phyloP scores from a whole-genome alignment of 2,113 vertebrate species.

The Anhinga anhinga region DNA sequence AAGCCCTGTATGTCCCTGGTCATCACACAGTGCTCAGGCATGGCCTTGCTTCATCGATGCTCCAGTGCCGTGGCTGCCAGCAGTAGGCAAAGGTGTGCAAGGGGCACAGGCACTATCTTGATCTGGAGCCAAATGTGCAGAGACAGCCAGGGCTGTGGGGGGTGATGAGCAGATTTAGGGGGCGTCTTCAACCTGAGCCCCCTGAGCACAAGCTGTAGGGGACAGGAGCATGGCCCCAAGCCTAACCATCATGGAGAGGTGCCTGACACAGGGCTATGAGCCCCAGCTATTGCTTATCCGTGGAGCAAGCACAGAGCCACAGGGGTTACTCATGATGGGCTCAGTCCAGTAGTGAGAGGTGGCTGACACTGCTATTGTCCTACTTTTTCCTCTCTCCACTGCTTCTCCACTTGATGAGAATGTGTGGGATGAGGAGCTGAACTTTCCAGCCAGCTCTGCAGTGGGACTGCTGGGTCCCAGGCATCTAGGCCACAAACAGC shows the following conservation, averaged over 20 bases:
- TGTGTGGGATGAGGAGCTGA: not conserved
- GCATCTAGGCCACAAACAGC: not conserved
- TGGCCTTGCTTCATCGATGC: accelerated
- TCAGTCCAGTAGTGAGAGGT: not conserved
- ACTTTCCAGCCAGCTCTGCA: not conserved
- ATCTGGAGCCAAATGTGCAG: not conserved
- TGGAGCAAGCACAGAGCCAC: not conserved
- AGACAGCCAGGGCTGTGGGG: not conserved
- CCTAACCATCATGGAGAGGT: not conserved
- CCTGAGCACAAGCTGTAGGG: not conserved
- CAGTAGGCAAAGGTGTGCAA: accelerated
- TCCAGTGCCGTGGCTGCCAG: not conserved
- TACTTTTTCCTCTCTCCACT: not conserved
- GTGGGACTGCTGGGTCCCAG: not conserved
- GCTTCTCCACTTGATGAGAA: not conserved
- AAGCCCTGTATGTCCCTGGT: not conserved
- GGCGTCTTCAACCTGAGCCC: not conserved
- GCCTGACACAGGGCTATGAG: not conserved
- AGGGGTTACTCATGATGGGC: not conserved
- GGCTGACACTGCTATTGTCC: not conserved
- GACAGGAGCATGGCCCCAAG: not conserved
- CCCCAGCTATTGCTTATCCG: not conserved
- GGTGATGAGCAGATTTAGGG: not conserved
- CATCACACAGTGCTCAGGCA: not conserved
- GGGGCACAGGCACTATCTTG: not conserved